A percentile compares a stretch with the other conserved stretches of the same genome.
Conservation (phyloP, 1,140 invertebrate species). For the Orchesella cincta region DNA sequence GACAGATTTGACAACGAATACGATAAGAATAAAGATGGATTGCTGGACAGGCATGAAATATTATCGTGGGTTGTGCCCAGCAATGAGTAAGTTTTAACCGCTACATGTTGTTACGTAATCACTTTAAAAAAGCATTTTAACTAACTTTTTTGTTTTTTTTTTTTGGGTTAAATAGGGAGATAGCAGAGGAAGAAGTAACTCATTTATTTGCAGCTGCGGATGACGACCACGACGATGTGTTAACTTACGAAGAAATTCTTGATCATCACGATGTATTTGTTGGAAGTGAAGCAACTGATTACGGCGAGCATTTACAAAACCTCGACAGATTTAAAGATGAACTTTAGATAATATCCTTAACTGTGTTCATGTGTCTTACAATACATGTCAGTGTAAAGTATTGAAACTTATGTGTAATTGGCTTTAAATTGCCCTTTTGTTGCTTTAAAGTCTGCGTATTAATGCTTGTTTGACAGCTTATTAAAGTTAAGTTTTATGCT, state of each 20-base stretch:
- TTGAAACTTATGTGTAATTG: too few species aligned
- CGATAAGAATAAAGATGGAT: conserved; percentile 84
- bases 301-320: conserved; percentile 83
- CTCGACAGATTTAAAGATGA: conserved; percentile 79
- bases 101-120: conserved; percentile 24
- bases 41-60: conserved; percentile 77
- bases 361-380: too few species aligned
- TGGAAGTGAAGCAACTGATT: conserved; percentile 94
- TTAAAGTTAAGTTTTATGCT: too few species aligned
- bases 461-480: too few species aligned
- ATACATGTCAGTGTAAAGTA: too few species aligned
- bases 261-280: conserved; percentile 90
- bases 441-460: too few species aligned
- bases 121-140: neutral
- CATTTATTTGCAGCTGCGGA: conserved; percentile 89
- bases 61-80: conserved; percentile 88
- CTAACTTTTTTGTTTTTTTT: conserved; percentile 38
- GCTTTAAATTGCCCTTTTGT: too few species aligned
- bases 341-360: too few species aligned
- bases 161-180: too few species aligned
- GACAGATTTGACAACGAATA: conserved; percentile 87
- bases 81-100: conserved; percentile 70
- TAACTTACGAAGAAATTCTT: conserved; percentile 84
- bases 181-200: conserved; percentile 85
- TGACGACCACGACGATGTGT: conserved; percentile 68